phyloP scores from a whole-genome alignment of 2,113 vertebrate species.

The Athene noctua region DNA sequence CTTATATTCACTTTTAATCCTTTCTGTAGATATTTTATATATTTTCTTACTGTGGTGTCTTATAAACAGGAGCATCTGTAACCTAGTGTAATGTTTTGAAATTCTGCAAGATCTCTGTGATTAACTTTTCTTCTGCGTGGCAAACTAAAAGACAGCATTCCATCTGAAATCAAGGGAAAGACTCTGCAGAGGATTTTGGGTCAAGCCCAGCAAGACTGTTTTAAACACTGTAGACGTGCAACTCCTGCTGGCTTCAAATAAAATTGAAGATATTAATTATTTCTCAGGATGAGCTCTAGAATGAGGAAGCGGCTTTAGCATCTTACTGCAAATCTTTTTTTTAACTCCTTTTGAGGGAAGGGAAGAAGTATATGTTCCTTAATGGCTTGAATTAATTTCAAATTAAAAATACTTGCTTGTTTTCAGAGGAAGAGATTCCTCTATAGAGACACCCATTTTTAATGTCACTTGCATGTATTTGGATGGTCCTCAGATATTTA shows the following conservation, averaged over 20 bases:
- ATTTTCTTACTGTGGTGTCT: neutral
- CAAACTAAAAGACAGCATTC: neutral
- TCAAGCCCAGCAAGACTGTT: neutral
- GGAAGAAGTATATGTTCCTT: neutral
- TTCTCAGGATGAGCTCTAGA: neutral
- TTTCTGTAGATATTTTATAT: neutral
- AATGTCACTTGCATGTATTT: neutral
- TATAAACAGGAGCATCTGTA: neutral
- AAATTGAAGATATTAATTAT: neutral
- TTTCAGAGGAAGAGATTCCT: neutral
- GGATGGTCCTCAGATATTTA: neutral
- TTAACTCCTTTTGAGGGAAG: neutral
- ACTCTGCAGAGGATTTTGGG: neutral
- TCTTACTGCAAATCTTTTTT: neutral
- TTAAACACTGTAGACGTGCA: neutral
- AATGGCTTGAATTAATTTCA: neutral
- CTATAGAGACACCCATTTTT: neutral
- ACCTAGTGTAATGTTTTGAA: neutral
- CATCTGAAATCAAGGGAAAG: neutral
- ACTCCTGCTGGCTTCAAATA: neutral
- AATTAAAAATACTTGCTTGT: neutral
- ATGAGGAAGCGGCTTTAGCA: neutral
- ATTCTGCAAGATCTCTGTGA: neutral
- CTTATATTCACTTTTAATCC: neutral
- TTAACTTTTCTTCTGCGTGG: neutral